phyloP scores from a whole-genome alignment of 2,113 vertebrate species.

The Oreochromis tanganicae region DNA sequence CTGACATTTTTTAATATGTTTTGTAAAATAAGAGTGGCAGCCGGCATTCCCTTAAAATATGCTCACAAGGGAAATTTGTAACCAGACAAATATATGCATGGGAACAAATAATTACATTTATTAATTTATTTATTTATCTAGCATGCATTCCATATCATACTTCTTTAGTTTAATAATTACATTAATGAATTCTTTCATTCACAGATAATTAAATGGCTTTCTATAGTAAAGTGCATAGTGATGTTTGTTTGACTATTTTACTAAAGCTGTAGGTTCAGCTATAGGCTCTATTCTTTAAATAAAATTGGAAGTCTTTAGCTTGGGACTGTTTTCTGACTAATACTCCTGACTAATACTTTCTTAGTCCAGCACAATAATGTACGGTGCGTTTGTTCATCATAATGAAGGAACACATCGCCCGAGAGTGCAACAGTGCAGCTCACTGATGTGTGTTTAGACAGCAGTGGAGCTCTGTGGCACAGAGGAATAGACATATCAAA shows the following conservation, averaged over 20 bases:
- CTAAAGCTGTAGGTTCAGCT: not conserved
- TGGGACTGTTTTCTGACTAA: not conserved
- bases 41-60: not conserved
- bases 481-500: not conserved
- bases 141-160: not conserved
- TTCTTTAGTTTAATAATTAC: not conserved
- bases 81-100: not conserved
- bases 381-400: not conserved
- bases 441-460: not conserved
- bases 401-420: not conserved
- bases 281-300: not conserved
- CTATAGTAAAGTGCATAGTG: not conserved
- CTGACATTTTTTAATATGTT: not conserved
- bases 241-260: not conserved
- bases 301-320: not conserved
- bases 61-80: not conserved
- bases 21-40: not conserved
- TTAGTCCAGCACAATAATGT: not conserved
- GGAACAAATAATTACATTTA: not conserved
- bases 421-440: not conserved
- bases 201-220: not conserved
- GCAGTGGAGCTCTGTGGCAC: not conserved
- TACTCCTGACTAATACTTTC: not conserved
- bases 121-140: rapidly evolving
- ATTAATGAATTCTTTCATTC: rapidly evolving